Percentiles rank a stretch among this genome's conserved stretches.
phyloP scores from a whole-genome alignment of 2,888 invertebrate species.

The Chouioia cunea region DNA sequence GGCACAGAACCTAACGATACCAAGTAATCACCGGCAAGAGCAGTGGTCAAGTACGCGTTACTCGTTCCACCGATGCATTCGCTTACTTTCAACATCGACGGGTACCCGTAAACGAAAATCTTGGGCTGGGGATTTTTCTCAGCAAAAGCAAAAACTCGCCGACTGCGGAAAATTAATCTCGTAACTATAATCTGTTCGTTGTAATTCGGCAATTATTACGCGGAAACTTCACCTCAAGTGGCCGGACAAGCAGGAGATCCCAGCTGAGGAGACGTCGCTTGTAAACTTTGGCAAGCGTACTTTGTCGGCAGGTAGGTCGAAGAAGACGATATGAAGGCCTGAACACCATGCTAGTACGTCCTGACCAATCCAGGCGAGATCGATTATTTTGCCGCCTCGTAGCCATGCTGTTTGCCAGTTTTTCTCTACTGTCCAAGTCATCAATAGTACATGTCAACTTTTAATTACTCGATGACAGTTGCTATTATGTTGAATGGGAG shows the following conservation, averaged over 20 bases:
- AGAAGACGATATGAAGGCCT: conserved; percentile 58
- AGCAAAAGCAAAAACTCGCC: conserved; percentile 71
- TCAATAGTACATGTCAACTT: conserved; percentile 36
- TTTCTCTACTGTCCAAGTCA: conserved; percentile 33
- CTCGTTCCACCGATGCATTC: conserved; percentile 53
- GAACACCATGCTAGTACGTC: conserved; percentile 61
- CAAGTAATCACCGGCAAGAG: conserved; percentile 55
- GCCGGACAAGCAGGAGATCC: conserved; percentile 59
- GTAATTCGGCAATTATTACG: no score
- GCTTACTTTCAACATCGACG: conserved; percentile 69
- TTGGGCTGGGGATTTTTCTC: conserved; percentile 73
- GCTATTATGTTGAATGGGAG: no score
- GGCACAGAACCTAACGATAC: conserved; percentile 57
- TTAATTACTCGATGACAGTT: conserved; percentile 40
- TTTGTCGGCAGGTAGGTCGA: conserved; percentile 50
- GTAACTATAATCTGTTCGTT: no score
- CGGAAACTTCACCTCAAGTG: conserved; percentile 47
- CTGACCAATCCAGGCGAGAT: conserved; percentile 60
- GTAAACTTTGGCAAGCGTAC: conserved; percentile 51
- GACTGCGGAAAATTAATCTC: conserved; percentile 43
- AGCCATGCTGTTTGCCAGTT: conserved; percentile 59
- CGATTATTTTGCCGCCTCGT: conserved; percentile 57
- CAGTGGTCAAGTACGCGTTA: conserved; percentile 56
- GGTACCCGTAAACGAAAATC: conserved; percentile 75
- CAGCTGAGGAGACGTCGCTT: conserved; percentile 48